Evolutionary conservation across 2,888 invertebrate species (phyloP).

Genomic region (Siphlonurus alternatus): DNA sequence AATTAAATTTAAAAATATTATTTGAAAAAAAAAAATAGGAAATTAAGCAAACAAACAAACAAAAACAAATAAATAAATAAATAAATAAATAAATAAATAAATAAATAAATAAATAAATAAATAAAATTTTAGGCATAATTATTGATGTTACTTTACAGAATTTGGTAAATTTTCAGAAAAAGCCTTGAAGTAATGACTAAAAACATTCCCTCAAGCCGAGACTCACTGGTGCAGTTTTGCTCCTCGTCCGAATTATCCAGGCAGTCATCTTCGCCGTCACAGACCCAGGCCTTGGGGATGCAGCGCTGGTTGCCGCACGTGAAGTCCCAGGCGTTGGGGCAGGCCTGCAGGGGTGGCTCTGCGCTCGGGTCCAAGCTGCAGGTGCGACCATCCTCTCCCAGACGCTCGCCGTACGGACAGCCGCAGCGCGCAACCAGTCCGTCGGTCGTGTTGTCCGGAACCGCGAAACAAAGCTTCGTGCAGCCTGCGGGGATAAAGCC

Average conservation of each 20-base stretch:
- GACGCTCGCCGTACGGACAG: conserved; percentile 82
- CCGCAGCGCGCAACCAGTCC: conserved; percentile 43
- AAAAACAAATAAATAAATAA: no score
- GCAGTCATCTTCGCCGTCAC: conserved; percentile 93
- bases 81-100: no score
- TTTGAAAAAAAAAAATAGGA: conserved; percentile 8
- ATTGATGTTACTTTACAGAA: no score
- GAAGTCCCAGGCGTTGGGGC: conserved; percentile 85
- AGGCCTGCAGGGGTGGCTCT: conserved; percentile 75
- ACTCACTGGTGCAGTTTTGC: conserved; percentile 82
- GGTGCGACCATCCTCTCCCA: conserved; percentile 45
- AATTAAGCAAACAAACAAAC: not conserved
- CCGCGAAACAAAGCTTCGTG: conserved; percentile 87
- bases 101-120: no score
- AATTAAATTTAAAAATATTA: not conserved
- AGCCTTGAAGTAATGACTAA: no score
- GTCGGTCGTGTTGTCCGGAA: conserved; percentile 42
- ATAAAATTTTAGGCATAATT: no score
- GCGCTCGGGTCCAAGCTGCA: conserved; percentile 68
- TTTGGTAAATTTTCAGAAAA: no score
- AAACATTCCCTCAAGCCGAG: no score
- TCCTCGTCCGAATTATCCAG: conserved; percentile 90
- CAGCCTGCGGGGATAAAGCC: conserved; percentile 69
- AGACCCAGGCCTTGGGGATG: conserved; percentile 87
- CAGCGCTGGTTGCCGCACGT: conserved; percentile 66